Evolutionary conservation across 2,797 vertebrate species (phyloP), one percentile per base, ranked within the genome.

Genomic region (Sebastes taczanowskii): DNA sequence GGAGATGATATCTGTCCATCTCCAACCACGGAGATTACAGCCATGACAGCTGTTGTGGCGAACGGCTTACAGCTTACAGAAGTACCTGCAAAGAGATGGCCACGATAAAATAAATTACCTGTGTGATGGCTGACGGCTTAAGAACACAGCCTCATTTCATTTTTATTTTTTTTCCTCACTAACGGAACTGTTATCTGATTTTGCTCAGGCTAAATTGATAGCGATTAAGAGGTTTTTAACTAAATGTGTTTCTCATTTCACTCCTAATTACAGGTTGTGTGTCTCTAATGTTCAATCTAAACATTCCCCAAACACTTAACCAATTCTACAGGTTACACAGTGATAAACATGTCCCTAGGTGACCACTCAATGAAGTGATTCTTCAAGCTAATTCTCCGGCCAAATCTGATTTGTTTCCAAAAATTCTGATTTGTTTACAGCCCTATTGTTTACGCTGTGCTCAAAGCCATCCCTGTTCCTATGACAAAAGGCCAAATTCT

Each of bases 101-200:
- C 30, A 22, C 4, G 95, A 96, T 96, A 95, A 96, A 95, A 95
- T 95, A 96, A 96, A 96, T 96, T 93, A 96, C 94, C 90, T 94
- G 88, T 86, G 86, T 88, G 92, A 91, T 55, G 81, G 89, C 89
- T 90, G 90, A 92, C 83, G 88, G 92, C 86, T 93, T 94, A 93
- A 90, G 87, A 92, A 92, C 90, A 91, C 85, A 82, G 74, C 56
- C 86, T 91, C 77, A 90, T 94, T 91, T 89, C 77, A 63, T 83
- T 88, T 83, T 38, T 35, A 73, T 81, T 81, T 74, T 70, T 69
- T 69, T 11, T 22, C 30, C n/a, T 25, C 25, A 59, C 66, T 70
- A 84, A 86, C 71, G 53, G 32, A 76, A 69, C 49, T 30, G 35
- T 85, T 86, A 93, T 93, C 91, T 58, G 71, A 82, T 88, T 90